phyloP scores from a whole-genome alignment of 2,888 invertebrate species.

The Caprella mutica region DNA sequence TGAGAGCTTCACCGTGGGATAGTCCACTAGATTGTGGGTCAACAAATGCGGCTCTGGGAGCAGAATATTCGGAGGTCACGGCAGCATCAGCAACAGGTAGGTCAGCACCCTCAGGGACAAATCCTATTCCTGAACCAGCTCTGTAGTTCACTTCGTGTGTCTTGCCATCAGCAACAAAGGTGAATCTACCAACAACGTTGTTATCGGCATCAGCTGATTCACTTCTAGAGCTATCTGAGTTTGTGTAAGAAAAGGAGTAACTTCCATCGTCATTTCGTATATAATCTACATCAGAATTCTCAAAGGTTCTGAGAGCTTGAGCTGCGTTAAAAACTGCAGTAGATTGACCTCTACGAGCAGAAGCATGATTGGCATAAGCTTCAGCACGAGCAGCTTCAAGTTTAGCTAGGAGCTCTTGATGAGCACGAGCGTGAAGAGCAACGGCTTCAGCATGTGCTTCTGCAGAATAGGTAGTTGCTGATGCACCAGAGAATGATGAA shows the following conservation, averaged over 20 bases:
- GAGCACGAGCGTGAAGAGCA: background rate
- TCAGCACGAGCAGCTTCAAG: no score
- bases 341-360: no score
- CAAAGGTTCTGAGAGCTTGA: no score
- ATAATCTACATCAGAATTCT: no score
- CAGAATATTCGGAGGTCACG: no score
- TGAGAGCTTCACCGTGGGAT: no score
- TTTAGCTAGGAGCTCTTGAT: no score
- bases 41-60: no score
- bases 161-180: conserved; percentile 34
- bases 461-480: background rate
- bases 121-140: conserved; percentile 29
- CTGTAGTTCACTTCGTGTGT: conserved; percentile 17
- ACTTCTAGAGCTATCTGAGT: conserved; percentile 24
- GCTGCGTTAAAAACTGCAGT: no score
- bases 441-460: background rate
- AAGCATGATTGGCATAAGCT: no score
- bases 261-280: conserved; percentile 19
- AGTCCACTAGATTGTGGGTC: no score
- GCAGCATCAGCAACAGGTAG: background rate
- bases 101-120: conserved; percentile 19
- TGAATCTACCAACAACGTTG: conserved; percentile 32
- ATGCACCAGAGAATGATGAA: background rate
- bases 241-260: conserved; percentile 26
- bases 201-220: conserved; percentile 31